A percentile compares a stretch with the other conserved stretches of the same genome.
Evolutionary conservation across 2,888 invertebrate species (phyloP).

Genomic region (Noctua comes): DNA sequence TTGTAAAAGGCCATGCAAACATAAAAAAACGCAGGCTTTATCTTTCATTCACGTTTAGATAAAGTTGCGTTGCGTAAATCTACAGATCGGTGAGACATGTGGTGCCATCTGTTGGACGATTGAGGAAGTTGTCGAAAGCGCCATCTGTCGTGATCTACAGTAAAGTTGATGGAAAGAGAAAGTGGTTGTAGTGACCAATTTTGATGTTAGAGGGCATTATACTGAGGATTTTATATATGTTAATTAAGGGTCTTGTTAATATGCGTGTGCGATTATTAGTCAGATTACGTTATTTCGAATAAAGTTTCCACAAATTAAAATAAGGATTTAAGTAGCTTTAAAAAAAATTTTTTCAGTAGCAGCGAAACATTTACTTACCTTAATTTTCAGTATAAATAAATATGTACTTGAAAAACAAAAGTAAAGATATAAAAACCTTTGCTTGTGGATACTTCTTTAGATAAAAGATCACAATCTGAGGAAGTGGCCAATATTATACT

Average conservation of each 20-base stretch:
- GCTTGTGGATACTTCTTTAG: conserved; percentile 44
- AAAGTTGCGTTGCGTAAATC: conserved; percentile 36
- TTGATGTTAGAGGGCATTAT: conserved; percentile 70
- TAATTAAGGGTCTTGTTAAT: not conserved
- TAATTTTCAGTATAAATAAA: conserved; percentile 23
- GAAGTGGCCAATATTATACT: conserved; percentile 46
- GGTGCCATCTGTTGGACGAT: conserved; percentile 75
- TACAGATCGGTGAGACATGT: conserved; percentile 44
- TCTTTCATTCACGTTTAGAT: conserved; percentile 66
- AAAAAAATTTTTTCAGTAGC: not conserved
- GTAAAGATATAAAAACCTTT: conserved; percentile 47
- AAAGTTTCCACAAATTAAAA: not conserved
- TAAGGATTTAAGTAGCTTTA: not conserved
- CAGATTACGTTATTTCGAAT: not conserved
- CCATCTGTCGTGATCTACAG: conserved; percentile 56
- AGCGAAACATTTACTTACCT: conserved; percentile 25
- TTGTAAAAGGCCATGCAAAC: conserved; percentile 73
- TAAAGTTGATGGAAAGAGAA: conserved; percentile 42
- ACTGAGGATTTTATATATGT: not conserved
- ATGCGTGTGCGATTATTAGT: not conserved
- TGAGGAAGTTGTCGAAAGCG: conserved; percentile 10
- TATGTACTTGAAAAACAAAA: conserved; percentile 42
- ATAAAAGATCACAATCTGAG: conserved; percentile 55
- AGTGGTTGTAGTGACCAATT: conserved; percentile 28
- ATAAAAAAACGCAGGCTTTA: conserved; percentile 64